phyloP scores from a whole-genome alignment of 2,797 vertebrate genomes.

The Dendrocincla tyrannina region DNA sequence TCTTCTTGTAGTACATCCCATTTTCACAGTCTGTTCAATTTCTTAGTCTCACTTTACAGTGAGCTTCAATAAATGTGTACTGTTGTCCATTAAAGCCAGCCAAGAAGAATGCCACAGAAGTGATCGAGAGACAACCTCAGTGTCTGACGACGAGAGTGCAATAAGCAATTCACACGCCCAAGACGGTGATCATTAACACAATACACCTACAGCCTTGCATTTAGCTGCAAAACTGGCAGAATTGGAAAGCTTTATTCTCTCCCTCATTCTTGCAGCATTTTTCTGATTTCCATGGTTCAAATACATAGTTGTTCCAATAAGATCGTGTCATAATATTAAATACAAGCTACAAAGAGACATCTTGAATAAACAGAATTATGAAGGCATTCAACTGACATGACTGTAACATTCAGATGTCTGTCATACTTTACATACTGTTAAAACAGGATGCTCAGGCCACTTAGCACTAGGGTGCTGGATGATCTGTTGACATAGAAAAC shows the following conservation, averaged over 20 bases:
- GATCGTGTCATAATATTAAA: background rate
- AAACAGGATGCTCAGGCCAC: background rate
- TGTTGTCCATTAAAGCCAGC: background rate
- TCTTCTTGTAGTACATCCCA: background rate
- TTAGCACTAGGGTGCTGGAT: background rate
- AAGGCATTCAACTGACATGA: background rate
- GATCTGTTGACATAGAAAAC: slow-evolving; percentile 11
- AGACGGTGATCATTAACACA: background rate
- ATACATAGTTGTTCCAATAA: background rate
- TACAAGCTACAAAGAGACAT: background rate
- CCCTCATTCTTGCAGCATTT: background rate
- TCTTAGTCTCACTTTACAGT: background rate
- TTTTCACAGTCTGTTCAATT: background rate
- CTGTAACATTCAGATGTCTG: background rate
- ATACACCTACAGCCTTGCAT: background rate
- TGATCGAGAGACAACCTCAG: background rate
- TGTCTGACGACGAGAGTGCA: background rate
- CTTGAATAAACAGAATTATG: background rate
- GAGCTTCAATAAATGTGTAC: background rate
- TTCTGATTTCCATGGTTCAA: background rate
- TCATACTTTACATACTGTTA: background rate
- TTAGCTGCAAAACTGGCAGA: background rate
- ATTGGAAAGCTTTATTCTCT: background rate
- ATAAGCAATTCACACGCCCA: background rate
- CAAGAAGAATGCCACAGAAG: background rate